Evolutionary conservation across 2,888 invertebrate genomes (phyloP), one percentile per base, ranked within the genome.

Genomic region (Pseudolycoriella hygida): DNA sequence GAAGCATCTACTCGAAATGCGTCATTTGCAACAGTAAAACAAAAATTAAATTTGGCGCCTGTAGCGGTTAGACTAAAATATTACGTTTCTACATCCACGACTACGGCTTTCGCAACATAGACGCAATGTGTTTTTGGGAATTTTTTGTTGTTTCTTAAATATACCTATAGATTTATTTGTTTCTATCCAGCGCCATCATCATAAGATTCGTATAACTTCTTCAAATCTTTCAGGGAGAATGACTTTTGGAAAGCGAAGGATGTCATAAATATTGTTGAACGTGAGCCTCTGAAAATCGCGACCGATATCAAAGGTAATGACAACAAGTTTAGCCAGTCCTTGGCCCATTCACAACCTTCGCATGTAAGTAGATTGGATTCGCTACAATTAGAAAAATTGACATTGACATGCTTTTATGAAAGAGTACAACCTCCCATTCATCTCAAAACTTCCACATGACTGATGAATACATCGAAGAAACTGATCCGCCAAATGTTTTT

Each of bases 161-260:
- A n/a, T n/a, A n/a, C n/a, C n/a, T n/a, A n/a, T n/a, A n/a, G n/a
- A n/a, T n/a, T n/a, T n/a, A n/a, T n/a, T n/a, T n/a, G n/a, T n/a
- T n/a, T n/a, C n/a, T n/a, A n/a, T n/a, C n/a, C n/a, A n/a, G n/a
- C n/a, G n/a, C n/a, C n/a, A n/a, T n/a, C n/a, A n/a, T n/a, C n/a
- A 18, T n/a, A 19, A 20, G 11, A 34, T 20, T 18, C 39, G 31
- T 19, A 37, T 40, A 34, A 34, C 2, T 15, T 38, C 4, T 11
- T 44, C 32, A 25, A 25, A 25, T 4, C 25, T 44, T 43, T 12
- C 46, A 64, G 64, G 45, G 63, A 62, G 50, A 56, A 57, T 37
- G 62, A 62, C 51, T 55, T 60, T 55, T 64, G 62, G 63, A 63
- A 63, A 51, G 54, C 57, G 42, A 61, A 59, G 51, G 49, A 51